Conservation (phyloP, 1,140 invertebrate genomes). For the Dinothrombium tinctorium region DNA sequence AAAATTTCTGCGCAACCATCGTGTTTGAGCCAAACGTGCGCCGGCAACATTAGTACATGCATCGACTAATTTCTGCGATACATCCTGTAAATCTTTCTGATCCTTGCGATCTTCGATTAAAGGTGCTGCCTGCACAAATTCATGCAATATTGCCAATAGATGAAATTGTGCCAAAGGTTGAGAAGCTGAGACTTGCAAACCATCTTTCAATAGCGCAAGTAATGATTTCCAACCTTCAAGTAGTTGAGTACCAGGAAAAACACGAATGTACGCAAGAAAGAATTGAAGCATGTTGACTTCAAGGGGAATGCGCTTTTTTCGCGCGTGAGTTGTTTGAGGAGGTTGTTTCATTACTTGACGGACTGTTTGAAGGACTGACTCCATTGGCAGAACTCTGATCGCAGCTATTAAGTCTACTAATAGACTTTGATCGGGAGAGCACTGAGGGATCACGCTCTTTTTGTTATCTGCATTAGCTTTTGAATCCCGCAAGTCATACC, state of each 20-base stretch:
- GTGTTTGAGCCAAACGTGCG: constrained; percentile 66
- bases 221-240: constrained; percentile 55
- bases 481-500: constrained; percentile 42
- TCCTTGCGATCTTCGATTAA: constrained; percentile 55
- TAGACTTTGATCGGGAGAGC: constrained; percentile 42
- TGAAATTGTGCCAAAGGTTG: constrained; percentile 52
- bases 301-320: constrained; percentile 21
- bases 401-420: constrained; percentile 53
- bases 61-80: constrained; percentile 42
- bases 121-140: constrained; percentile 60
- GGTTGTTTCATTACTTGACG: constrained; percentile 54
- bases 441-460: constrained; percentile 33
- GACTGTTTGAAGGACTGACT: constrained; percentile 42
- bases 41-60: constrained; percentile 61
- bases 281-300: constrained; percentile 38
- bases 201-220: constrained; percentile 50
- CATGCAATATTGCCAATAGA: constrained; percentile 51
- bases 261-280: constrained; percentile 44
- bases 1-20: constrained; percentile 64
- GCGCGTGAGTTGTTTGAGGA: constrained; percentile 26
- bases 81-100: constrained; percentile 41
- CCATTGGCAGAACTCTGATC: constrained; percentile 43
- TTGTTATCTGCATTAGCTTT: neutral
- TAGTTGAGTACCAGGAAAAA: constrained; percentile 34
- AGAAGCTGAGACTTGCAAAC: constrained; percentile 30